Conservation (phyloP, 2,113 vertebrate species). For the Takifugu bimaculatus region DNA sequence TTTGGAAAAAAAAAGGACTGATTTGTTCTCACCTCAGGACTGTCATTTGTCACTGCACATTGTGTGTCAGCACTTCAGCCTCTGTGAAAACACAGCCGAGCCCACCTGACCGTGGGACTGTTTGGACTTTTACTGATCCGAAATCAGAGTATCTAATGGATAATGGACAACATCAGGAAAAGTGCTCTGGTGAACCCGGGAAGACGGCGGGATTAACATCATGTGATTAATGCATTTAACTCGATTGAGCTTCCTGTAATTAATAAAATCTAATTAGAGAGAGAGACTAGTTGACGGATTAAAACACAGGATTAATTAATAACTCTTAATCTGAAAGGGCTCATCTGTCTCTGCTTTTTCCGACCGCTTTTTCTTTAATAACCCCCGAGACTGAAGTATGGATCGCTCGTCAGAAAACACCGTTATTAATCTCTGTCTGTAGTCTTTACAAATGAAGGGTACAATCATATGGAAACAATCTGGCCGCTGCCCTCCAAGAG, state of each 20-base stretch:
- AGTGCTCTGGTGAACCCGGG: background rate
- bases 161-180: slow-evolving; percentile 1
- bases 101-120: slow-evolving; percentile 51
- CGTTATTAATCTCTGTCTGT: slow-evolving; percentile 69
- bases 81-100: slow-evolving; percentile 56
- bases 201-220: slow-evolving; percentile 41
- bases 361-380: slow-evolving; percentile 25
- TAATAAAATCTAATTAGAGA: slow-evolving; percentile 42
- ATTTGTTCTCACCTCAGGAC: slow-evolving; percentile 65
- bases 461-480: slow-evolving; percentile 79
- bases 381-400: slow-evolving; percentile 28
- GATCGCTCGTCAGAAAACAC: slow-evolving; percentile 59
- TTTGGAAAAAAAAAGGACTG: slow-evolving; percentile 44
- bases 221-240: slow-evolving; percentile 37
- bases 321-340: background rate
- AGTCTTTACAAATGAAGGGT: slow-evolving; percentile 70
- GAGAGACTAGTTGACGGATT: slow-evolving; percentile 7
- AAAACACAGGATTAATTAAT: slow-evolving; percentile 15
- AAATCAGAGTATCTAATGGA: slow-evolving; percentile 57
- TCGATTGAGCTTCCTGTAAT: slow-evolving; percentile 50
- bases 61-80: slow-evolving; percentile 50
- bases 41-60: slow-evolving; percentile 63
- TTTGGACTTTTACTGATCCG: slow-evolving; percentile 68
- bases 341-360: slow-evolving; percentile 24
- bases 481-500: slow-evolving; percentile 66